phyloP scores from a whole-genome alignment of 2,113 vertebrate genomes.

The Stictonetta naevosa region DNA sequence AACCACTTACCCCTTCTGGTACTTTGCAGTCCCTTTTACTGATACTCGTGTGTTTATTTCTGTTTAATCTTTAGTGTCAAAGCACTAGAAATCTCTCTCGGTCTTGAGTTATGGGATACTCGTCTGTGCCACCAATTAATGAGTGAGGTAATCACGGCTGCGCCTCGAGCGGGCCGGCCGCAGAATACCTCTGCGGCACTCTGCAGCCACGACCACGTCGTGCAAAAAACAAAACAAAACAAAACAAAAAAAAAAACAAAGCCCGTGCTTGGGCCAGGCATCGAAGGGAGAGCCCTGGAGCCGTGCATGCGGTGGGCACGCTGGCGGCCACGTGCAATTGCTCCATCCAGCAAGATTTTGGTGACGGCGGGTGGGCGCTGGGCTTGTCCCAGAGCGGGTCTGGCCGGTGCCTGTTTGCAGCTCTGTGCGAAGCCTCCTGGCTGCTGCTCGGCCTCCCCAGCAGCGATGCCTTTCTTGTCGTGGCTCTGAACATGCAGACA shows the following conservation, averaged over 20 bases:
- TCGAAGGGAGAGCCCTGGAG: neutral
- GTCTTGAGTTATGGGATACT: constrained; percentile 42
- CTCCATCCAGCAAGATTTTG: neutral
- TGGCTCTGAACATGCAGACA: neutral
- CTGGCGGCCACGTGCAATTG: neutral
- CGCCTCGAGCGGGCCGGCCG: neutral
- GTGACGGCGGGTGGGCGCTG: neutral
- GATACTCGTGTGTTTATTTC: constrained; percentile 53
- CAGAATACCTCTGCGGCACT: neutral
- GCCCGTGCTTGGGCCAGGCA: neutral
- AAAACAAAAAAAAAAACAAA: neutral
- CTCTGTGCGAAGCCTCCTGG: neutral
- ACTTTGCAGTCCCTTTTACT: constrained; percentile 17
- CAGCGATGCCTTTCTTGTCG: neutral
- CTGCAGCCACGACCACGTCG: neutral
- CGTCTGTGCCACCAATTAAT: constrained; percentile 29
- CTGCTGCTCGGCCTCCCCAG: neutral
- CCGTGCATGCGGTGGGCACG: neutral
- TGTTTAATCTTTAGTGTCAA: constrained; percentile 51
- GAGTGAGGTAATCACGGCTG: constrained; percentile 61
- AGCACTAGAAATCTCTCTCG: constrained; percentile 57
- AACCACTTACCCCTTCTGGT: constrained; percentile 14
- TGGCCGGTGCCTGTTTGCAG: neutral
- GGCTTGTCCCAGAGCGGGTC: neutral
- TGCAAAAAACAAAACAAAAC: neutral